Evolutionary conservation across 64 coral and sea anemone species (phyloP).

Genomic region (Exaiptasia diaphana): DNA sequence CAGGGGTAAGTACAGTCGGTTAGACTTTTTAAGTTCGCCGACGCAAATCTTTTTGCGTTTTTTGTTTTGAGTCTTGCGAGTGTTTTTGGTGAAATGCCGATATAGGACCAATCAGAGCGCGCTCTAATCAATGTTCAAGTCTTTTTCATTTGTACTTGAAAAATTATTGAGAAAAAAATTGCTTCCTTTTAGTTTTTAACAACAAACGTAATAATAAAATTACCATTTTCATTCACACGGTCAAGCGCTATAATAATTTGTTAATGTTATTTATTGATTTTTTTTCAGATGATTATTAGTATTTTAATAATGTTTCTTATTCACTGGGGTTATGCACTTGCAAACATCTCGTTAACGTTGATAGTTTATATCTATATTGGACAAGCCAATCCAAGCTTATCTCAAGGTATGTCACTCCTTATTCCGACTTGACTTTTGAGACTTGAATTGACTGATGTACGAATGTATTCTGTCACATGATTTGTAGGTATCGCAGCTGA

Average conservation of each 20-base stretch:
- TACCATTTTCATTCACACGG: no score
- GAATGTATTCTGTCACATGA: neutral
- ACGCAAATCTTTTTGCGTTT: no score
- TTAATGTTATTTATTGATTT: neutral
- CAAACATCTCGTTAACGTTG: slow-evolving; percentile 85
- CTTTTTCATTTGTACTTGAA: no score
- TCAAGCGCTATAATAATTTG: neutral
- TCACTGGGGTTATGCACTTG: slow-evolving; percentile 96
- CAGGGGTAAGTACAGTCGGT: slow-evolving; percentile 68
- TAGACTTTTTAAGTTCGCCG: no score
- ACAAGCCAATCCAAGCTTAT: slow-evolving; percentile 86
- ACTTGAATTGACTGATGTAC: neutral
- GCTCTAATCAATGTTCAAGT: no score
- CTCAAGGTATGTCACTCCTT: slow-evolving; percentile 71
- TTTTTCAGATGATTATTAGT: slow-evolving; percentile 78
- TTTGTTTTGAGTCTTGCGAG: no score
- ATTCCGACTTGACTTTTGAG: no score
- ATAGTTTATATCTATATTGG: slow-evolving; percentile 97
- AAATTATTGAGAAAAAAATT: no score
- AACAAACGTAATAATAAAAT: no score
- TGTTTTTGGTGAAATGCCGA: no score
- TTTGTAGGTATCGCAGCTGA: slow-evolving; percentile 75
- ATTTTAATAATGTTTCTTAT: slow-evolving; percentile 98
- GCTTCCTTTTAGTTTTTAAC: no score
- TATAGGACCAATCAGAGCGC: no score